Percentiles rank a stretch among this genome's conserved stretches.
Evolutionary conservation across 2,888 invertebrate genomes (phyloP).

Genomic region (Lagria hirta): DNA sequence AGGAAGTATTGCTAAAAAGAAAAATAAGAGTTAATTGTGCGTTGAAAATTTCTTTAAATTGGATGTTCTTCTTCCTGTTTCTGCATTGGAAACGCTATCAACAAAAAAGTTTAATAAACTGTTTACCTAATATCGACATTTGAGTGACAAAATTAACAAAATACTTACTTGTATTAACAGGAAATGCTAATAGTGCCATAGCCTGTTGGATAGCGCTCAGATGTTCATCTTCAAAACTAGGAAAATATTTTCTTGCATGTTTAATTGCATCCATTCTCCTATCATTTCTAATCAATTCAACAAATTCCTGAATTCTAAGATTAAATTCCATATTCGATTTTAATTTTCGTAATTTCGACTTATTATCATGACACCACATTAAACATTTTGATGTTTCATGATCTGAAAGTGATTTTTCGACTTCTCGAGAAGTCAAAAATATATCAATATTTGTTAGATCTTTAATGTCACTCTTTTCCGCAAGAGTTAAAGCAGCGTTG

Average conservation of each 20-base stretch:
- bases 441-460: constrained; percentile 94
- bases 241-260: constrained; percentile 92
- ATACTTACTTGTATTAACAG: constrained; percentile 70
- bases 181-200: constrained; percentile 94
- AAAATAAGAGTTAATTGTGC: neutral
- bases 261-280: constrained; percentile 88
- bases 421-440: constrained; percentile 78
- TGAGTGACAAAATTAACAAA: neutral
- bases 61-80: too few relatives aligned
- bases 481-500: constrained; percentile 86
- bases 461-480: constrained; percentile 75
- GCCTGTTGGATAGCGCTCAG: constrained; percentile 86
- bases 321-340: constrained; percentile 96
- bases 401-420: constrained; percentile 80
- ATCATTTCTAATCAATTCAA: constrained; percentile 88
- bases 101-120: neutral
- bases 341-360: constrained; percentile 90
- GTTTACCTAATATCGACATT: neutral
- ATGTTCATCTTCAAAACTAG: constrained; percentile 83
- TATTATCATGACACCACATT: constrained; percentile 95
- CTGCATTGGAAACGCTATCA: constrained; percentile 4
- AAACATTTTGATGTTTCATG: constrained; percentile 87
- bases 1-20: constrained; percentile 62
- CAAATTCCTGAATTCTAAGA: constrained; percentile 89
- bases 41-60: too few relatives aligned